A percentile compares a stretch with the other conserved stretches of the same genome.
Evolutionary conservation across 2,113 vertebrate genomes (phyloP).

Genomic region (Ceratotherium simum): DNA sequence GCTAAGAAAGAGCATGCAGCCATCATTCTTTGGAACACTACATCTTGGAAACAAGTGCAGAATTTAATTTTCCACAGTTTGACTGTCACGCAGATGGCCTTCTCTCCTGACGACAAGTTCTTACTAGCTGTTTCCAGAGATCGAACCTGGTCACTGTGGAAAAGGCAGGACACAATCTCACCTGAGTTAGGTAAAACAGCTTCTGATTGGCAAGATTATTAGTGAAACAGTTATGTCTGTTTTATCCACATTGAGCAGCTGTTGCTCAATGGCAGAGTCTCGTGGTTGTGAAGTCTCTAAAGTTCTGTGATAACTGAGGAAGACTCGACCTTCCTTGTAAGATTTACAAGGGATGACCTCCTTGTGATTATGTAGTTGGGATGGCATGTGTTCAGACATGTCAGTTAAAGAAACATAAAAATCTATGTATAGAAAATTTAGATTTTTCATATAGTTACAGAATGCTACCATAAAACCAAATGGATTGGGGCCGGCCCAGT

Average conservation of each 20-base stretch:
- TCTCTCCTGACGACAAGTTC: constrained; percentile 93
- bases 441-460: not conserved
- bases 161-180: constrained; percentile 81
- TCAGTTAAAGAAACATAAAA: not conserved
- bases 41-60: constrained; percentile 95
- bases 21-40: constrained; percentile 95
- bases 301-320: not conserved
- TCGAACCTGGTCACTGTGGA: constrained; percentile 98
- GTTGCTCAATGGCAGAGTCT: not conserved
- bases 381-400: not conserved
- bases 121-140: constrained; percentile 97
- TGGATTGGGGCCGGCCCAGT: not conserved
- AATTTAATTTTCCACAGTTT: constrained; percentile 93
- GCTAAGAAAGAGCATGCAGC: constrained; percentile 96
- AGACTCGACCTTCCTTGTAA: not conserved
- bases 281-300: not conserved
- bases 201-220: not conserved
- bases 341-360: not conserved
- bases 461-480: not conserved
- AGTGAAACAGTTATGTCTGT: not conserved
- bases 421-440: not conserved
- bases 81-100: constrained; percentile 97
- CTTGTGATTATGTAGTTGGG: not conserved
- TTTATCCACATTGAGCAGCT: not conserved
- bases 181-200: constrained; percentile 81